These are phyloP conservation scores for Philereme transversata DNA, from an alignment of 2,888 invertebrate genomes.

Conservation along the genomic window DNA sequence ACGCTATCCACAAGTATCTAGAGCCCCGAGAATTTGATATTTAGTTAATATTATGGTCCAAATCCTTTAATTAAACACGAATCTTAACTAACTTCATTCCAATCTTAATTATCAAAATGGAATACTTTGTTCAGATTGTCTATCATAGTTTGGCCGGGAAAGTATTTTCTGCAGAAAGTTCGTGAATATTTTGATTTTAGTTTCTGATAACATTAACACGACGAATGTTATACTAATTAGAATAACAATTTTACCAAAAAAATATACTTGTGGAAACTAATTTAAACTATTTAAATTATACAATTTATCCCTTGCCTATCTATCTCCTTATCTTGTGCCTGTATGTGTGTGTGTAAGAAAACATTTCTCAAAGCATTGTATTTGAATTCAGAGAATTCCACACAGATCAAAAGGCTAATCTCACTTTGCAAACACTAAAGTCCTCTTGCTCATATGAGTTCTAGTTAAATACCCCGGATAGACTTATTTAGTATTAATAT, in stretches of 20 bases:
- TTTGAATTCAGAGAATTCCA: too few species aligned
- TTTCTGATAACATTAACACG: too few species aligned
- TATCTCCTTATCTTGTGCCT: too few species aligned
- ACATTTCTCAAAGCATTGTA: too few species aligned
- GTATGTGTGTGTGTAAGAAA: too few species aligned
- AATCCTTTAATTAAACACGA: constrained; percentile 22
- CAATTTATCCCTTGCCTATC: too few species aligned
- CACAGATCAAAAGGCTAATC: constrained; percentile 2
- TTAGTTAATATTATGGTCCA: constrained; percentile 20
- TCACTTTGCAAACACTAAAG: constrained; percentile 17
- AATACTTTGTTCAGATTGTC: not conserved
- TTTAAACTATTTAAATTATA: too few species aligned
- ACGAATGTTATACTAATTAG: too few species aligned
- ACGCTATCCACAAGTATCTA: constrained; percentile 26
- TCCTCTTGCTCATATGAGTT: constrained; percentile 20
- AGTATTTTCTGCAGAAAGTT: not conserved
- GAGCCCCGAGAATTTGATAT: constrained; percentile 14
- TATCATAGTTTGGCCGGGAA: too few species aligned
- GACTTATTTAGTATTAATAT: constrained; percentile 38
- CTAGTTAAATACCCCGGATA: constrained; percentile 4
- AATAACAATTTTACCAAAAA: too few species aligned
- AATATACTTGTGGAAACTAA: too few species aligned
- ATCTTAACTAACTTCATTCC: constrained; percentile 8
- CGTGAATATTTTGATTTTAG: too few species aligned
- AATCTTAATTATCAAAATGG: constrained; percentile 1